Base-by-base conservation (phyloP, 2,797 vertebrate genomes). In the Anguilla anguilla region DNA sequence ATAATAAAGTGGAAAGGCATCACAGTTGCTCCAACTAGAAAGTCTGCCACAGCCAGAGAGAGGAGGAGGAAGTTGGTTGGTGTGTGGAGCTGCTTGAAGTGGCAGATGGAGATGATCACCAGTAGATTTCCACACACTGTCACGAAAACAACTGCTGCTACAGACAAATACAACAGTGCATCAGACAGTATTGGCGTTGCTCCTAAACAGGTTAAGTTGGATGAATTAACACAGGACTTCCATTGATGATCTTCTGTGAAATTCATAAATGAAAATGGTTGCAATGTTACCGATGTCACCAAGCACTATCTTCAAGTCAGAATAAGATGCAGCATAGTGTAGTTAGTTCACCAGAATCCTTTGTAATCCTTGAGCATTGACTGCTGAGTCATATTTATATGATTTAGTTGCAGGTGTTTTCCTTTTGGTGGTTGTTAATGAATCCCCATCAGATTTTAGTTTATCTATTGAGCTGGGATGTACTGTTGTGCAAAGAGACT, bases 51-150 rank as follows among this genome's bases (percentile, higher is more conserved):
- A 25, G 91, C 90, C 87, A 92, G 59, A 87, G 89, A 92, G 86
- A 92, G 89, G 57, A 91, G 39, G 51, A 90, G 83, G 88, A 91
- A 81, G 88, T 92, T 89, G 9, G 90, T 90, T 17, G 90, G 87
- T 3, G 90, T 91, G 86, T 91, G 90, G 22, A 91, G 92, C 87
- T 90, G 87, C 84, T 86, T 92, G 88, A 92, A 90, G 89, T 91
- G 89, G 82, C 84, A 84, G 19, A 90, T 87, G 25, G 91, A 89
- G 85, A 91, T 85, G 86, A 91, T 89, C 79, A 90, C 88, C 1
- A 92, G 89, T 83, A 90, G 87, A 79, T 92, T 92, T 85, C 91
- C 91, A 89, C 74, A 92, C 49, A 92, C 84, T 31, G 90, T 92
- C 81, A 90, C 77, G 19, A 92, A 85, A 81, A 90, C 57, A 67